These are phyloP conservation scores for Pangasius sanitwongsei DNA, from an alignment of 2,797 vertebrate genomes.

Conservation along the genomic window DNA sequence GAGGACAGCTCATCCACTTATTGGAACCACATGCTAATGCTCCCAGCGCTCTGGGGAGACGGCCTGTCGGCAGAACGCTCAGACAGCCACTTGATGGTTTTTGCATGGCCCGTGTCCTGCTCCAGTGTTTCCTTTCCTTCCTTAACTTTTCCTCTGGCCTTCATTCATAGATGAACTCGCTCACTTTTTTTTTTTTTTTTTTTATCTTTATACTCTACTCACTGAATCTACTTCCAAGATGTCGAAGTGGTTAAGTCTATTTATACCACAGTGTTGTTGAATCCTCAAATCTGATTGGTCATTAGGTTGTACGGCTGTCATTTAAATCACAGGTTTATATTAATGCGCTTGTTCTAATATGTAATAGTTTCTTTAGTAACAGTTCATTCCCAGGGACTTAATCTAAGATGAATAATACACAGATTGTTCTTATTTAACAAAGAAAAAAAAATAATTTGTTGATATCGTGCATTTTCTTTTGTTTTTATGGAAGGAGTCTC, in stretches of 20 bases:
- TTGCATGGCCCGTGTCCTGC: conserved; percentile 53
- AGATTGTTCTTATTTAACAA: not conserved
- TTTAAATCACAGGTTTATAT: not conserved
- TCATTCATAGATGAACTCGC: conserved; percentile 17
- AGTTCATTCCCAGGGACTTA: not conserved
- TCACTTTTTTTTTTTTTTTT: not conserved
- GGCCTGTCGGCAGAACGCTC: conserved; percentile 74
- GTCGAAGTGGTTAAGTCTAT: not conserved
- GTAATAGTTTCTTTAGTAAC: not conserved
- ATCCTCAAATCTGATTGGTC: not conserved
- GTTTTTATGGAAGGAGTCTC: not conserved
- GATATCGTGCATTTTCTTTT: not conserved
- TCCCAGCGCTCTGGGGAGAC: conserved; percentile 69
- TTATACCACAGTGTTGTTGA: not conserved
- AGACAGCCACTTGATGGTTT: conserved; percentile 72
- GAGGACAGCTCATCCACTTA: conserved; percentile 70
- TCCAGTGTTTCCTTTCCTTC: conserved; percentile 26
- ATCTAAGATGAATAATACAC: not conserved
- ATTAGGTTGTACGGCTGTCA: not conserved
- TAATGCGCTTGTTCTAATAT: not conserved
- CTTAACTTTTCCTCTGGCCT: conserved; percentile 47
- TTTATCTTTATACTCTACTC: not conserved
- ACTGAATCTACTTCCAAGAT: not conserved
- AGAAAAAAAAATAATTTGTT: no score
- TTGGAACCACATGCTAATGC: conserved; percentile 76